phyloP scores from a whole-genome alignment of 1,140 invertebrate species.

The Sitobion miscanthi region DNA sequence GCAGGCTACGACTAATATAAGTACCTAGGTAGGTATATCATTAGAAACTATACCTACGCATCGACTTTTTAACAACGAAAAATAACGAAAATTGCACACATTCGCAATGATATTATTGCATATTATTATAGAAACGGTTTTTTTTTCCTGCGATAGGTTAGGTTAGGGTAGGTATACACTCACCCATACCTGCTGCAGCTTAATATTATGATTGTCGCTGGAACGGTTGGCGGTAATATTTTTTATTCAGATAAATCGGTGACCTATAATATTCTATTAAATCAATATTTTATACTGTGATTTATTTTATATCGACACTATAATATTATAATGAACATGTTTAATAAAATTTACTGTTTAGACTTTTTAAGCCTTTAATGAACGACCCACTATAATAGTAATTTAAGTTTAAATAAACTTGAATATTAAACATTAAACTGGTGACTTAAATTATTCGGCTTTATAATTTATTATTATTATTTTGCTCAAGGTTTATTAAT shows the following conservation, averaged over 20 bases:
- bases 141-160: too few relatives aligned
- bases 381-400: background rate
- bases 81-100: background rate
- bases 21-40: too few relatives aligned
- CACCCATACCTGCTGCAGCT: too few relatives aligned
- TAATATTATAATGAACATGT: background rate
- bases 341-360: background rate
- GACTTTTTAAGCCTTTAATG: background rate
- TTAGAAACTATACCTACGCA: too few relatives aligned
- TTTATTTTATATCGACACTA: background rate
- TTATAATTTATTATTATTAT: background rate
- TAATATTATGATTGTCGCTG: too few relatives aligned
- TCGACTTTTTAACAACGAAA: background rate
- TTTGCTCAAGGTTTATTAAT: background rate
- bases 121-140: too few relatives aligned
- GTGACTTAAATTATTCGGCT: background rate
- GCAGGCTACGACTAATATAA: background rate
- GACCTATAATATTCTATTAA: background rate
- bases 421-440: background rate
- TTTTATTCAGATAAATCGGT: too few relatives aligned
- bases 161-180: too few relatives aligned
- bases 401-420: constrained; percentile 5
- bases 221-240: too few relatives aligned
- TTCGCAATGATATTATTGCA: background rate
- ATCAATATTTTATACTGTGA: background rate